These are phyloP conservation scores for Barbus barbus DNA, from an alignment of 2,113 vertebrate species.

Conservation along the genomic window DNA sequence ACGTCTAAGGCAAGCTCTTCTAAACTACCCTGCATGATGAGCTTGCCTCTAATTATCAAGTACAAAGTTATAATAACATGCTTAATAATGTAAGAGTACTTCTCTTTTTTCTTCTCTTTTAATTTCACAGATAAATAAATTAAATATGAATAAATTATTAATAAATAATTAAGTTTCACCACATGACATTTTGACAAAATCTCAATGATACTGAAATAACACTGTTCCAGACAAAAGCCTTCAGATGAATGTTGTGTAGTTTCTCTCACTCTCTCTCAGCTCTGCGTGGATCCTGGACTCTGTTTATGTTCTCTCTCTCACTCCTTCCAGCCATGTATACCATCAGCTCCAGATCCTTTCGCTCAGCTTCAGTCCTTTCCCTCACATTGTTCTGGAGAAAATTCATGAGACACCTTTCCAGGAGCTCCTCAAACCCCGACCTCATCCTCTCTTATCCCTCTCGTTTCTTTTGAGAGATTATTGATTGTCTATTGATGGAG, in stretches of 20 bases:
- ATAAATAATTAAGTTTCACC: no score
- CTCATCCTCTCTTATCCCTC: neutral
- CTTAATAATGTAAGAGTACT: no score
- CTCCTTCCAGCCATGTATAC: neutral
- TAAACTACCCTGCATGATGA: neutral
- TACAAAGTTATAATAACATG: no score
- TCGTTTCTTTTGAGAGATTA: neutral
- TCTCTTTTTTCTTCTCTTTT: no score
- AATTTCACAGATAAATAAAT: no score
- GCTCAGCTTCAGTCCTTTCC: neutral
- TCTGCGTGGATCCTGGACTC: neutral
- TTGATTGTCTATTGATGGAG: conserved; percentile 20
- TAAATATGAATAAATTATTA: no score
- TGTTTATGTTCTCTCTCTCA: neutral
- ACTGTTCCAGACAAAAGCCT: neutral
- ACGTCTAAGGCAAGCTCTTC: neutral
- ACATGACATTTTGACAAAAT: no score
- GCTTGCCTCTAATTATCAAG: neutral
- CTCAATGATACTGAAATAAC: neutral
- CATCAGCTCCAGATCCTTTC: neutral
- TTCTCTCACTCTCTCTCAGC: neutral
- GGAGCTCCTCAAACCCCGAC: neutral
- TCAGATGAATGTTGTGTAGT: neutral
- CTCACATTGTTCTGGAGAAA: neutral
- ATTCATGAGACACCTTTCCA: neutral